Base-by-base conservation (phyloP, 2,113 vertebrate species). In the Planiliza haematocheilus region DNA sequence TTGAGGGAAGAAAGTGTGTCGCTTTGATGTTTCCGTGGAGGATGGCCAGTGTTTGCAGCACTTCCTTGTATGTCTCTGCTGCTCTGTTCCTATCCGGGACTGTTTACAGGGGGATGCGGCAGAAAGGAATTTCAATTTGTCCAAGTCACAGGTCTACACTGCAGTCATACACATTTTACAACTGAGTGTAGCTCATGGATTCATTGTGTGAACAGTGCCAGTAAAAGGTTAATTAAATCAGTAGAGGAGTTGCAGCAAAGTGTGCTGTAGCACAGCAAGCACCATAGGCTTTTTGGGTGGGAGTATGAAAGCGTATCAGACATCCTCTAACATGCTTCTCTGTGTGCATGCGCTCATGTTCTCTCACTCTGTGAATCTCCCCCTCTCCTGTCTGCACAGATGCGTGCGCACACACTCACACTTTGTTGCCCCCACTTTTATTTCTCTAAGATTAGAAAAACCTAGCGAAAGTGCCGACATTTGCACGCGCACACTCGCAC, bases 141-240 rank as follows among this genome's bases (percentile, higher is more conserved):
- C 41, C 18, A 41, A 70, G 62, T 76, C 58, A 65, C 67, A 70
- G 60, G 61, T 62, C 49, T 45, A 42, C 62, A 48, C 30, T 30
- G 55, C 53, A 55, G 65, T 71, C 39, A 20, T 58, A 59, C 57
- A 49, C 17, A 37, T 82, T 86, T 65, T 83, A 64, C 61, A 76
- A 50, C 42, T 24, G 55, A 72, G 59, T 59, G 10, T 41, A 11
- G 74, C 74, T 58, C 77, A 16, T 63, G 14, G 77, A 53, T 69
- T 83, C 43, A 79, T 83, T 79, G 70, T 70, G 71, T 64, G 81
- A 84, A 77, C 37, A 39, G 63, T 71, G 71, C 80, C 73, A 77
- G 67, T 48, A 73, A 82, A 89, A 89, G 88, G 89, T 90, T 90
- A 89, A 92, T 91, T 84, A 88, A 91, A 90, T 86, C 82, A 81